Evolutionary conservation across 2,113 vertebrate species (phyloP).

Genomic region (Gracilinanus agilis): DNA sequence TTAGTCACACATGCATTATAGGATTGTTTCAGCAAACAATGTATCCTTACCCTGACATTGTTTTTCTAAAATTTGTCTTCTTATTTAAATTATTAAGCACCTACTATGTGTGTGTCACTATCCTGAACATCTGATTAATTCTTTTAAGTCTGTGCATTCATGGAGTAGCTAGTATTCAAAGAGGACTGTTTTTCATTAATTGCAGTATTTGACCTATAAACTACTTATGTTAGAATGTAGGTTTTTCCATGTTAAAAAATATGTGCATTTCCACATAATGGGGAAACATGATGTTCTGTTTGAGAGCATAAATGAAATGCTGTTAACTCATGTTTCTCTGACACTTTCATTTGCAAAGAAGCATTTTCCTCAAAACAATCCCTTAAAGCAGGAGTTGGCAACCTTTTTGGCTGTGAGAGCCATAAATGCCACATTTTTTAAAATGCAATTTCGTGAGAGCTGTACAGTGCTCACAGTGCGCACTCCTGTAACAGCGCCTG

Average conservation of each 20-base stretch:
- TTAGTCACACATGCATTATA: constrained; percentile 8
- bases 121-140: background rate
- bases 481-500: no score
- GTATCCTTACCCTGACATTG: background rate
- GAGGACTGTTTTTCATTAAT: background rate
- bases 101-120: background rate
- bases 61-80: constrained; percentile 35
- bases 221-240: background rate
- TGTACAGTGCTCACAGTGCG: no score
- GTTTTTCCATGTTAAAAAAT: background rate
- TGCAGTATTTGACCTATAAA: background rate
- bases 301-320: background rate
- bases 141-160: background rate
- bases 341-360: background rate
- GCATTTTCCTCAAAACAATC: background rate
- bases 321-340: background rate
- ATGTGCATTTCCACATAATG: background rate
- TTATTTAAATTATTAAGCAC: constrained; percentile 24
- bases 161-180: background rate
- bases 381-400: no score
- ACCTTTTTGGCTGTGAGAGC: no score
- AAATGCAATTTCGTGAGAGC: no score
- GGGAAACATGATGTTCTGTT: background rate
- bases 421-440: no score
- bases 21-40: background rate